A percentile compares a stretch with the other conserved stretches of the same genome.
These are phyloP conservation scores for Tanytarsus gracilentus DNA, from an alignment of 2,888 invertebrate species.

Conservation along the genomic window DNA sequence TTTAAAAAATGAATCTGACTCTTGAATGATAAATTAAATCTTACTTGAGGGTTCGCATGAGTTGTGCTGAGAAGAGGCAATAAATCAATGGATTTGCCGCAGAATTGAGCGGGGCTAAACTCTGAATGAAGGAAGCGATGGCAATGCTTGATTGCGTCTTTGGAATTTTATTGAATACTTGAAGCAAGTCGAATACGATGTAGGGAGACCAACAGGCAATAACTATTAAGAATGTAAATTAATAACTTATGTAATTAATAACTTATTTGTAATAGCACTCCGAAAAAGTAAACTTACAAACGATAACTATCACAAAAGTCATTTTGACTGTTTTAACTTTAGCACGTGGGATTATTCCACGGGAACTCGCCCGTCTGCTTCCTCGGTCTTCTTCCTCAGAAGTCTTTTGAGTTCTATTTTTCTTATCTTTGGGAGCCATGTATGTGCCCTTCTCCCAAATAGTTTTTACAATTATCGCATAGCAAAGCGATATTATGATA, in stretches of 20 bases:
- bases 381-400: conserved; percentile 39
- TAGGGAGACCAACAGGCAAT: conserved; percentile 93
- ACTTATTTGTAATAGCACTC: too few relatives aligned
- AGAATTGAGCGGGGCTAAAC: conserved; percentile 82
- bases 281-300: too few relatives aligned
- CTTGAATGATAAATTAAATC: conserved; percentile 30
- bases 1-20: background rate
- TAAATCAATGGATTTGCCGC: conserved; percentile 93
- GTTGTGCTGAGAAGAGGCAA: conserved; percentile 83
- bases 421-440: conserved; percentile 39
- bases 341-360: conserved; percentile 88
- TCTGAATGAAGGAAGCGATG: conserved; percentile 83
- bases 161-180: conserved; percentile 77
- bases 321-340: conserved; percentile 98
- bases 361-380: conserved; percentile 72
- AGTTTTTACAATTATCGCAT: conserved; percentile 81
- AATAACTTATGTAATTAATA: too few relatives aligned
- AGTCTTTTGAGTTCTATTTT: background rate
- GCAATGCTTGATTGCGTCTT: conserved; percentile 70
- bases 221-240: too few relatives aligned
- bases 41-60: conserved; percentile 77
- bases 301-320: conserved; percentile 92
- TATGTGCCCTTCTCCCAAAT: conserved; percentile 71
- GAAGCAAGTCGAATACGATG: conserved; percentile 82
- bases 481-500: conserved; percentile 79